Evolutionary conservation across 2,888 invertebrate species (phyloP).

Genomic region (Drosophila lutescens): DNA sequence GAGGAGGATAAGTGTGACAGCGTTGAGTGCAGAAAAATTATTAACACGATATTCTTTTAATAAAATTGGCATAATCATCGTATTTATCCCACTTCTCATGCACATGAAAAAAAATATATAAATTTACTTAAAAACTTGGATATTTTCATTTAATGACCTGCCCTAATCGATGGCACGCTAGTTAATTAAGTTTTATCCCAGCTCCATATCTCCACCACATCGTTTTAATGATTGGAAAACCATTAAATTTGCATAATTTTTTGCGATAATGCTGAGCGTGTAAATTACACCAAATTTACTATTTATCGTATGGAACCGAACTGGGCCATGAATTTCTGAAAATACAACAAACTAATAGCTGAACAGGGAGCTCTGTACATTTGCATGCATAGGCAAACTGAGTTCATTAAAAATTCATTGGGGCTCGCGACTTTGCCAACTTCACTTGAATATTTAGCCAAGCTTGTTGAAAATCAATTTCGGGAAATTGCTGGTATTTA

Average conservation of each 20-base stretch:
- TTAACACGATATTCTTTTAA: conserved; percentile 3
- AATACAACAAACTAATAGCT: conserved; percentile 41
- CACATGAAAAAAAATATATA: not conserved
- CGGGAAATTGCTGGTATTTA: conserved; percentile 36
- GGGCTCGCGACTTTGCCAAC: conserved; percentile 14
- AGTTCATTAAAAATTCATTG: conserved; percentile 45
- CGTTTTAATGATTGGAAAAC: conserved; percentile 15
- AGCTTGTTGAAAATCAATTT: conserved; percentile 43
- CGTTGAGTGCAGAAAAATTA: not conserved
- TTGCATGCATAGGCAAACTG: conserved; percentile 19
- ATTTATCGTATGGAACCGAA: conserved; percentile 6
- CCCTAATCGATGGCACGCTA: conserved; percentile 15
- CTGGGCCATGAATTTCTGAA: conserved; percentile 22
- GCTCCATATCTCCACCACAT: not conserved
- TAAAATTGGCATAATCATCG: not conserved
- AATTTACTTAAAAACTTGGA: not conserved
- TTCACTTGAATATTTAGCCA: conserved; percentile 28
- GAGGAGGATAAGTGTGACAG: not conserved
- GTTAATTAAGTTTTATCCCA: conserved; percentile 17
- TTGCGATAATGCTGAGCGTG: conserved; percentile 16
- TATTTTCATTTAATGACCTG: conserved; percentile 9
- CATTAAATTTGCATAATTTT: conserved; percentile 37
- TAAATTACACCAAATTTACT: conserved; percentile 22
- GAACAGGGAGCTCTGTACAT: conserved; percentile 17
- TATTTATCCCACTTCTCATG: not conserved